These are phyloP conservation scores for Aleiodes leptofemur DNA, from an alignment of 2,888 invertebrate species.

Conservation along the genomic window DNA sequence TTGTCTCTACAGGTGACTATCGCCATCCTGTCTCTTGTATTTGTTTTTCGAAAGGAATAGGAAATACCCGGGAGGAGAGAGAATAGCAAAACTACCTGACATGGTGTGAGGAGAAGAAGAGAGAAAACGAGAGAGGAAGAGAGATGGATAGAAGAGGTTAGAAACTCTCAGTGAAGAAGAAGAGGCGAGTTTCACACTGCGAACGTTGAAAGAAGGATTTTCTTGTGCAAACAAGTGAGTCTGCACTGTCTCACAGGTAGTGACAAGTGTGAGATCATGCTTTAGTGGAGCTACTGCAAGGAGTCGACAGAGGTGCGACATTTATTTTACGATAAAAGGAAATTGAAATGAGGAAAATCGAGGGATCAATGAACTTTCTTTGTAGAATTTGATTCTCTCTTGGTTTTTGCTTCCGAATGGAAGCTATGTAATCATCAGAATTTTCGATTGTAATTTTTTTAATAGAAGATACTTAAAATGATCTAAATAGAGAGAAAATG, in stretches of 20 bases:
- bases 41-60: neutral
- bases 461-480: too few relatives aligned
- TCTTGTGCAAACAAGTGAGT: conserved; percentile 22
- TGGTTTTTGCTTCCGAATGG: too few relatives aligned
- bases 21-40: neutral
- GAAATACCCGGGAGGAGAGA: neutral
- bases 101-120: too few relatives aligned
- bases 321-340: neutral
- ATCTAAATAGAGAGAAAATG: too few relatives aligned
- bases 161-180: neutral
- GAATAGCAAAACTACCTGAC: conserved; percentile 15
- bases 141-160: neutral
- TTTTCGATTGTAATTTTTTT: too few relatives aligned
- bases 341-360: neutral
- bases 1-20: conserved; percentile 11
- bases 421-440: too few relatives aligned
- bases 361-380: neutral
- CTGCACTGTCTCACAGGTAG: neutral
- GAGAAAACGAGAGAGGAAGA: neutral
- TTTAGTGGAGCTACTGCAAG: neutral
- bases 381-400: too few relatives aligned
- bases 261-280: conserved; percentile 20
- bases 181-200: conserved; percentile 18
- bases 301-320: neutral
- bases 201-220: neutral